A percentile compares a stretch with the other conserved stretches of the same genome.
Evolutionary conservation across 2,113 vertebrate species (phyloP).

Genomic region (Oenanthe melanoleuca): DNA sequence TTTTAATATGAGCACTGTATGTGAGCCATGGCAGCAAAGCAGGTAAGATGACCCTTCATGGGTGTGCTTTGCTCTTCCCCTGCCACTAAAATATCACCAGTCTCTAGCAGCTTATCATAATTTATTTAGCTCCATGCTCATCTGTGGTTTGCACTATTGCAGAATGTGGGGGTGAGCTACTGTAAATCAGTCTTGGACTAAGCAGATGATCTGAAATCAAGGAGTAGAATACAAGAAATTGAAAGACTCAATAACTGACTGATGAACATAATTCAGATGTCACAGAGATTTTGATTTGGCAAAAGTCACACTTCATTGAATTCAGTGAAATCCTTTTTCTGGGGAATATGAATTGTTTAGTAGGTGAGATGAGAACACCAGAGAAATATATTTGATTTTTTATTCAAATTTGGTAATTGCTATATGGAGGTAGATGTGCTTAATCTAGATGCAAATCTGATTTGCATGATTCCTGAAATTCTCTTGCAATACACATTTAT

Average conservation of each 20-base stretch:
- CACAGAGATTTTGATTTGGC: not conserved
- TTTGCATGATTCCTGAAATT: not conserved
- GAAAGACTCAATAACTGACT: not conserved
- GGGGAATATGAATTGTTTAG: not conserved
- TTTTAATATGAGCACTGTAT: not conserved
- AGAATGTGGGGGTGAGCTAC: not conserved
- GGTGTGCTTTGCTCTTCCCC: not conserved
- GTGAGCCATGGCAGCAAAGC: not conserved
- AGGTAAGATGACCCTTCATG: not conserved
- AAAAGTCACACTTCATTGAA: not conserved
- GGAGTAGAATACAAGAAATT: not conserved
- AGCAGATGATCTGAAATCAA: not conserved
- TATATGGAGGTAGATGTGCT: not conserved
- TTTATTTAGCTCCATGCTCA: not conserved
- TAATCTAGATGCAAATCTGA: not conserved
- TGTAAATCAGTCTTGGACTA: not conserved
- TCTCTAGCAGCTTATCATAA: not conserved
- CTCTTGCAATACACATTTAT: not conserved
- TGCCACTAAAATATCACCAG: not conserved
- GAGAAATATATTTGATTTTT: not conserved
- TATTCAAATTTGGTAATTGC: not conserved
- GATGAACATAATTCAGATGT: not conserved
- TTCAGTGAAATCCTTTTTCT: not conserved
- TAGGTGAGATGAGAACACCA: not conserved
- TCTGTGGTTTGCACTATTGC: not conserved